Evolutionary conservation across 2,113 vertebrate genomes (phyloP), one percentile per base, ranked within the genome.

Genomic region (Cepphus grylle): DNA sequence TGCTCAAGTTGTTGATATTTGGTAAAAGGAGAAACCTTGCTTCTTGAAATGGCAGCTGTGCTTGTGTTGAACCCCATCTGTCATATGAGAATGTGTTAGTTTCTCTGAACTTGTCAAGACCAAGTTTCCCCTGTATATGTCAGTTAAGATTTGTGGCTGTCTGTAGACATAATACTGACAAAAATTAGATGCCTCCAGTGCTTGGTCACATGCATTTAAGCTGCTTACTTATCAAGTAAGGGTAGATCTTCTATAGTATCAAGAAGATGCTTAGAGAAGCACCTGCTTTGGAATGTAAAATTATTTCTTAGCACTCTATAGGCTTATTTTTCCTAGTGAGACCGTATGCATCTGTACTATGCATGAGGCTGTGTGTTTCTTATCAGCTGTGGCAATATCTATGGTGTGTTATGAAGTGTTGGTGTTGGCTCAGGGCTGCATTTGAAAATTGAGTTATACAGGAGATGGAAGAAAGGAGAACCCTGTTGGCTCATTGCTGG

Each of bases 261-360:
- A 79, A 71, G 84, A 49, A 87, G 72, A 67, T 71, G 59, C 50
- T 81, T 87, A 62, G 32, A 81, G 14, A 70, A 81, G 16, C n/a
- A 49, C 8, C 38, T 93, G 42, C 22, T 93, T 81, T 73, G 25
- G 42, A 78, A 74, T 42, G 25, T 47, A 8, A 62, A 67, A 34
- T 32, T n/a, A 21, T 40, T 80, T 88, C 71, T 61, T 80, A 49
- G 16, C 45, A 9, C 26, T 58, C 34, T 25, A 2, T 42, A 53
- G 38, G 10, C 53, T 55, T 72, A 3, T 52, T 89, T 91, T 93
- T 58, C 27, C 32, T 78, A 49, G 50, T 1, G 4, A 32, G 56
- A 72, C 25, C 1, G 0, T 30, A 18, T 15, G 29, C 19, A 6
- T 7, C 5, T 47, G 43, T 19, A 18, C 36, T 52, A 1, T 5